A percentile compares a stretch with the other conserved stretches of the same genome.
Conservation (phyloP, 2,888 invertebrate species). For the Machimus rusticus region DNA sequence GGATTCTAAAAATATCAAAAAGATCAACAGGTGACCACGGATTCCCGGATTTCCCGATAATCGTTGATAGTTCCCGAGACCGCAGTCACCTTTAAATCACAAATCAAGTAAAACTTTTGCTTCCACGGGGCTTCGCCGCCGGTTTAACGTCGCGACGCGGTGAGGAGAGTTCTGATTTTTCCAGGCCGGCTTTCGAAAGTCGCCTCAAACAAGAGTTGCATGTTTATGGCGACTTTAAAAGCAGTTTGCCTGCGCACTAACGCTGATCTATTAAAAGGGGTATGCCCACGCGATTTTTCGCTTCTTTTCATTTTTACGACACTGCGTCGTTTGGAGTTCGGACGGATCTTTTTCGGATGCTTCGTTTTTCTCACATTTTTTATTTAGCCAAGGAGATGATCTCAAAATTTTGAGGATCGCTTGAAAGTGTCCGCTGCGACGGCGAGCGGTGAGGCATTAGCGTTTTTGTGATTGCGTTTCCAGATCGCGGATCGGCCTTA, state of each 20-base stretch:
- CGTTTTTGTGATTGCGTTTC: neutral
- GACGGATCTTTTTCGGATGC: neutral
- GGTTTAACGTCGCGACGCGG: neutral
- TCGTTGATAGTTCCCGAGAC: neutral
- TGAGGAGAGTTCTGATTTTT: neutral
- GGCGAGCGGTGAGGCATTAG: neutral
- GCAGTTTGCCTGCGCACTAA: neutral
- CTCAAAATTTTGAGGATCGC: neutral
- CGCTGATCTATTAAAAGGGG: constrained; percentile 26
- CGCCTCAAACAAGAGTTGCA: neutral
- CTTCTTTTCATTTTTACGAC: constrained; percentile 4
- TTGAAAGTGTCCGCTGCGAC: neutral
- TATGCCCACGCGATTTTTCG: constrained; percentile 12
- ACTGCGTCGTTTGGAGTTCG: neutral
- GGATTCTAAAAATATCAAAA: neutral
- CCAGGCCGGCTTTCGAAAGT: neutral
- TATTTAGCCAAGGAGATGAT: neutral
- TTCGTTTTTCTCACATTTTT: neutral
- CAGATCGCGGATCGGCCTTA: neutral
- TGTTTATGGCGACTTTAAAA: constrained; percentile 5
- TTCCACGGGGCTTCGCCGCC: neutral
- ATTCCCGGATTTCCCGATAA: neutral
- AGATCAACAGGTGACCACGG: neutral
- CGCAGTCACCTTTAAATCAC: neutral
- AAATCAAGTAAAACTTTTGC: neutral